A percentile compares a stretch with the other conserved stretches of the same genome.
Evolutionary conservation across 2,797 vertebrate species (phyloP).

Genomic region (Nasua narica): DNA sequence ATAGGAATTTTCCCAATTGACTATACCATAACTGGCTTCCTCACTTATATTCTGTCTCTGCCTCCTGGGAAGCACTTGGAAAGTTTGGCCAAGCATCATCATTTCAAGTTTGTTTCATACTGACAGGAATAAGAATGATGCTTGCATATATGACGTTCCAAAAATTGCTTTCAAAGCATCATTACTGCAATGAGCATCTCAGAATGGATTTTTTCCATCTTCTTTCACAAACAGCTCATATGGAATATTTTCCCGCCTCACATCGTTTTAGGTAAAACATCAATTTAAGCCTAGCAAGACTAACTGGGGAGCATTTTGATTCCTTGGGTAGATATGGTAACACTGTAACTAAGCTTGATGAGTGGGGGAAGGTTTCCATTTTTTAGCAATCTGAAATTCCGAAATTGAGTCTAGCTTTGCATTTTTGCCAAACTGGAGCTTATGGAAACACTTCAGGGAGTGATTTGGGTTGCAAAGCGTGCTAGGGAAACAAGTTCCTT

Average conservation of each 20-base stretch:
- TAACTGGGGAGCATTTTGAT: not conserved
- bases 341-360: not conserved
- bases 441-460: not conserved
- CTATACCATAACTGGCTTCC: not conserved
- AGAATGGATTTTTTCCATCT: not conserved
- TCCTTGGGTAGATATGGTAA: not conserved
- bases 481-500: not conserved
- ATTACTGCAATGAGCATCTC: not conserved
- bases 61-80: not conserved
- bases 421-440: slow-evolving; percentile 35
- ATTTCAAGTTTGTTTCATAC: not conserved
- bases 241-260: not conserved
- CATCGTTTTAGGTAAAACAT: slow-evolving; percentile 24
- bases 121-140: slow-evolving; percentile 36
- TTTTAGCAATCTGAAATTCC: slow-evolving; percentile 5
- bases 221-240: slow-evolving; percentile 11
- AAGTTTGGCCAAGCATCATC: not conserved
- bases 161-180: slow-evolving; percentile 20
- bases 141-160: slow-evolving; percentile 17
- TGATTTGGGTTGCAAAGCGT: not conserved
- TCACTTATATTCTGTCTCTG: not conserved
- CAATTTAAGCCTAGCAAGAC: slow-evolving; percentile 3
- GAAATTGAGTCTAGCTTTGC: not conserved
- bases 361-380: not conserved
- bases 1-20: not conserved